Percentiles rank a stretch among this genome's conserved stretches.
Evolutionary conservation across 1,140 invertebrate species (phyloP).

Genomic region (Solenopsis invicta): DNA sequence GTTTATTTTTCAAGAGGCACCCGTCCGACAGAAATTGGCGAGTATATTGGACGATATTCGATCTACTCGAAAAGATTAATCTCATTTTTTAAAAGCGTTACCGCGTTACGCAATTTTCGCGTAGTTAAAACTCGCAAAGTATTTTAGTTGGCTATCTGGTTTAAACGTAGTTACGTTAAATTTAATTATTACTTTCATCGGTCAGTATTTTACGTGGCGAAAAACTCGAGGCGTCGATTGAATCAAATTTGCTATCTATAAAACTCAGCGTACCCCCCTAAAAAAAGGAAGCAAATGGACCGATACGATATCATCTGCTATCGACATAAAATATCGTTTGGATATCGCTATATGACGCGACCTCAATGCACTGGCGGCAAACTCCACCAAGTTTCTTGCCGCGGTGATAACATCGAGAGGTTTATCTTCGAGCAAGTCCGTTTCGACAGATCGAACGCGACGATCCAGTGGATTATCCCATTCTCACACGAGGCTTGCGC

Average conservation of each 20-base stretch:
- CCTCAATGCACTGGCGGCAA: conserved; percentile 17
- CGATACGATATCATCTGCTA: conserved; percentile 1
- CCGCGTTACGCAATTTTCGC: conserved; percentile 29
- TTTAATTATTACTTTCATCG: conserved; percentile 42
- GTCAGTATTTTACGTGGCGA: conserved; percentile 28
- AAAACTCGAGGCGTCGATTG: conserved; percentile 36
- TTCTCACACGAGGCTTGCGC: conserved; percentile 11
- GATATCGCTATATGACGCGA: conserved; percentile 12
- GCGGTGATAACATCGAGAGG: conserved; percentile 5
- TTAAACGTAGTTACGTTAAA: conserved; percentile 44
- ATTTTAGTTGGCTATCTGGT: neutral
- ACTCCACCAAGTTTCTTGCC: conserved; percentile 4
- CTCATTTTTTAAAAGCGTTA: conserved; percentile 45
- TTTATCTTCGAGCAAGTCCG: conserved; percentile 47
- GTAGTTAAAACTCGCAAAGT: conserved; percentile 1
- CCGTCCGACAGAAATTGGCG: conserved; percentile 66
- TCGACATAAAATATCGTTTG: conserved; percentile 38
- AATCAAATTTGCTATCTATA: conserved; percentile 25
- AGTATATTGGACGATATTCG: conserved; percentile 58
- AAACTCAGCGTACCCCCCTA: neutral
- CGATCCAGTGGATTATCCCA: conserved; percentile 37
- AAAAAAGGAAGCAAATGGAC: neutral
- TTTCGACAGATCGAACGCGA: conserved; percentile 43
- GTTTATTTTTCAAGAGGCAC: conserved; percentile 81
- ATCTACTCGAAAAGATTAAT: conserved; percentile 55